Evolutionary conservation across 2,888 invertebrate genomes (phyloP), one percentile per base, ranked within the genome.

Genomic region (Psococerastis gibbosa): DNA sequence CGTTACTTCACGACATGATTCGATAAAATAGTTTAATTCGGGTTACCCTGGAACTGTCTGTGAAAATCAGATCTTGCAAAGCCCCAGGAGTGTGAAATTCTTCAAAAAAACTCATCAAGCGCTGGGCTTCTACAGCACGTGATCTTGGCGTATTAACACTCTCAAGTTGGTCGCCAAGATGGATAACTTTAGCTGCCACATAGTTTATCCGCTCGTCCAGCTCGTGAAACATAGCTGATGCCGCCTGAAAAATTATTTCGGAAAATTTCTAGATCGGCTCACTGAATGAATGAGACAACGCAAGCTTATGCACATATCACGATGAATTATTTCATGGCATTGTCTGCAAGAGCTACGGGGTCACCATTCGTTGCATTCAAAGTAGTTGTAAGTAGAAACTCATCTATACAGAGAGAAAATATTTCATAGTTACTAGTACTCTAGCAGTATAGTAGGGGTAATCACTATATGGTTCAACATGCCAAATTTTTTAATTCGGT

Each of bases 91-190:
- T 78, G 3, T 95, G 66, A 60, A 97, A 97, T 57, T 92, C 92
- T 2, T 84, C 78, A 61, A 97, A 84, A 60, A 87, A 81, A 45
- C 80, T 81, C 67, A 98, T 78, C 18, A 98, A 62, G 55, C 85
- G 83, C 54, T 92, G 80, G 1, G 97, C 97, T 55, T 98, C 97
- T 0, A 88, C 88, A 0, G 94, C 91, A 46, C 97, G 69, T 13
- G 92, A 82, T 45, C 98, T 66, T 0, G 97, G 97, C 0, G 85
- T 89, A 57, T 95, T 85, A 0, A 97, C 91, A 50, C 88, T 92
- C 55, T 98, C 97, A 35, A 98, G 66, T 59, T 98, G 97, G 63
- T 97, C 97, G 0, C 97, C 98, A n/a, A 98, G 71, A 63, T 97
- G 95, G 38, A 97, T 75, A 1, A 98, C 97, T 64, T 95, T 89